Base-by-base conservation (phyloP, 2,797 vertebrate genomes). In the Chromis chromis region DNA sequence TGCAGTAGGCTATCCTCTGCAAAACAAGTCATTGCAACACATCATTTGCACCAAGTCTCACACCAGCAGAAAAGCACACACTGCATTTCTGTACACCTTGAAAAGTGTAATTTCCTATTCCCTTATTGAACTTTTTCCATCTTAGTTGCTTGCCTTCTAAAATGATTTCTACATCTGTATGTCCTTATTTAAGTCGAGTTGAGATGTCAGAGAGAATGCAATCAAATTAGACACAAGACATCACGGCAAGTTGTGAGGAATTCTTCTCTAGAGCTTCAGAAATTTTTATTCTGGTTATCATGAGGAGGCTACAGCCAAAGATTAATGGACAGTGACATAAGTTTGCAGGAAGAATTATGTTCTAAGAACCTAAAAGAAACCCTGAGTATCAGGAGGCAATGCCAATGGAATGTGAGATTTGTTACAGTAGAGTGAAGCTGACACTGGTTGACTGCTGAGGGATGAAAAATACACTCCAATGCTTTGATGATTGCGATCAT, bases 1-100 rank as follows among this genome's bases (percentile, higher is more conserved):
- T 95, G 90, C 97, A 97, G 57, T 99, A 99, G 22, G 97, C 98
- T 93, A 98, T 93, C 81, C 95, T 97, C 98, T 99, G 94, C 17
- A 92, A 93, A 66, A 83, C 16, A 86, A 69, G 16, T 1, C 8
- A 77, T 33, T 24, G 59, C 4, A 83, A 64, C 7, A 80, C 19
- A 79, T 72, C n/a, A 79, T 21, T 27, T 53, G 31, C 31, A 31
- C 7, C 7, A 19, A 21, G 44, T 25, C 1, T 25, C 9, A 48
- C n/a, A 44, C 24, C 39, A 3, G 12, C 69, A 53, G 9, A 22
- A 11, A 21, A 24, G 40, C 12, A 3, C n/a, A 73, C 19, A 55
- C 2, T 28, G n/a, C 9, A 0, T 42, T 42, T 42, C 13, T 42
- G 39, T 14, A 40, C 24, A 40, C 1, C 8, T 28, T 60, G 39